Evolutionary conservation across 2,888 invertebrate genomes (phyloP).

Genomic region (Penaeus monodon): DNA sequence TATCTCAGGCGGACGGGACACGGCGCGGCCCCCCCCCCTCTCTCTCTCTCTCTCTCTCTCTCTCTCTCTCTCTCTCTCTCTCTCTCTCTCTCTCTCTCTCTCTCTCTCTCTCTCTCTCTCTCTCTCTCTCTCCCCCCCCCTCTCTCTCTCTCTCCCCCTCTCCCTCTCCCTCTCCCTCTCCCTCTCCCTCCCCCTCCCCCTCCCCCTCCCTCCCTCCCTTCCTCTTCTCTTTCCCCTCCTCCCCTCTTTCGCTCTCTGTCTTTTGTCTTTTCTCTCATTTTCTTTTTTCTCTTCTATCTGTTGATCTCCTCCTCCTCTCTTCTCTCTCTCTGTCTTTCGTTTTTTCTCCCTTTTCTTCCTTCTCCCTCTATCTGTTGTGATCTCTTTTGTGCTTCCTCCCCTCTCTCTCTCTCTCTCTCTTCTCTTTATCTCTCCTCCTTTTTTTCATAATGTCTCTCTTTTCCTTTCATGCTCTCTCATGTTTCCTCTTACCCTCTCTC

Average conservation of each 20-base stretch:
- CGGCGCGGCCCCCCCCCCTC: background rate
- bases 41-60: slow-evolving; percentile 18
- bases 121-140: background rate
- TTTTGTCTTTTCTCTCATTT: background rate
- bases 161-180: background rate
- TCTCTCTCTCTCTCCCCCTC: background rate
- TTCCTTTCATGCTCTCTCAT: too few species aligned
- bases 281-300: background rate
- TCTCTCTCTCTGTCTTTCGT: background rate
- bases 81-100: background rate
- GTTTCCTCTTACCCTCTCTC: background rate
- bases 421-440: background rate
- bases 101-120: too few species aligned
- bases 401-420: background rate
- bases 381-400: background rate
- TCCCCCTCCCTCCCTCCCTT: background rate
- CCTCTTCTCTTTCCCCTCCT: background rate
- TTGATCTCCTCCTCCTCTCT: background rate
- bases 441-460: background rate
- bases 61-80: slow-evolving; percentile 25
- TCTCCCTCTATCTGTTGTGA: background rate
- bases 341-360: background rate
- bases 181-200: background rate
- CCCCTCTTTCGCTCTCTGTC: background rate
- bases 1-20: background rate